phyloP scores from a whole-genome alignment of 2,797 vertebrate species.

The Lepidocolaptes lacrymiger region DNA sequence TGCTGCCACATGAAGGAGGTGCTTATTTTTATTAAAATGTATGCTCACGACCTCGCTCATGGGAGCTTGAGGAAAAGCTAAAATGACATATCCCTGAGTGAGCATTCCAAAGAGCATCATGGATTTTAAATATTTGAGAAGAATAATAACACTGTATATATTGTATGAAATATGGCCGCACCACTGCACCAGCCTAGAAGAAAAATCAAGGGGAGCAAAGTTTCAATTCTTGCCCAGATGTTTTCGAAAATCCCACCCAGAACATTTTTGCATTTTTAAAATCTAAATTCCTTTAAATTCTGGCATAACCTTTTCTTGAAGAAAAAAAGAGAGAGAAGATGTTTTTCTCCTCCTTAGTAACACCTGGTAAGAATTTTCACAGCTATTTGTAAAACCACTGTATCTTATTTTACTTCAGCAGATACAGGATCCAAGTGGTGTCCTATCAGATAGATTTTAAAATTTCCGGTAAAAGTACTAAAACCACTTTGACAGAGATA shows the following conservation, averaged over 20 bases:
- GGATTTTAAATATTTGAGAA: conserved; percentile 14
- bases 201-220: neutral
- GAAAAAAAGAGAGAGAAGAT: neutral
- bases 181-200: neutral
- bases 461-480: neutral
- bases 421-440: neutral
- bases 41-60: neutral
- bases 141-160: neutral
- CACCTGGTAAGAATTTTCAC: conserved; percentile 25
- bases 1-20: neutral
- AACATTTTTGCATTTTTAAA: neutral
- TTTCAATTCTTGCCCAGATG: neutral
- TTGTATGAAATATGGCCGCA: neutral
- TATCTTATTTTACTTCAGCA: conserved; percentile 20
- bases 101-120: neutral
- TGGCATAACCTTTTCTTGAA: neutral
- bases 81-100: neutral
- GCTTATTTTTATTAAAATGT: neutral
- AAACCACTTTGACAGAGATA: neutral
- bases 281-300: neutral
- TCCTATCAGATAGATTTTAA: conserved; percentile 21
- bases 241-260: neutral
- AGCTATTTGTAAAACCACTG: conserved; percentile 8
- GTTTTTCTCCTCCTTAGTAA: conserved; percentile 28
- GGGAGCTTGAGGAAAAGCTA: neutral